phyloP scores from a whole-genome alignment of 1,140 invertebrate genomes.

The Mylabris phalerata region DNA sequence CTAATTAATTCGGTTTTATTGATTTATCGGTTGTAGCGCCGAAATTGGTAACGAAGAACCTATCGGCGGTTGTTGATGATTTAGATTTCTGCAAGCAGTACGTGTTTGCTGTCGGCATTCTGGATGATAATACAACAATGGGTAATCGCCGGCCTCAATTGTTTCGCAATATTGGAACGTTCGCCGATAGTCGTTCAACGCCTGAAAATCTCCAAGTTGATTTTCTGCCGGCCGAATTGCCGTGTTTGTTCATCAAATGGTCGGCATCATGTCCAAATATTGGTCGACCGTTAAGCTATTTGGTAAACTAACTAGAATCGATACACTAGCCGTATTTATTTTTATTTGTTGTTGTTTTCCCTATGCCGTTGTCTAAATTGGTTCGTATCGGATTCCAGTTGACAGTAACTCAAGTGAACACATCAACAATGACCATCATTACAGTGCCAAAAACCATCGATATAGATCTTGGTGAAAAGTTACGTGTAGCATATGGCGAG shows the following conservation, averaged over 20 bases:
- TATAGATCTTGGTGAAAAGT: slow-evolving; percentile 1
- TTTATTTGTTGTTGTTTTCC: not conserved
- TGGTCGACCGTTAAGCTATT: slow-evolving; percentile 25
- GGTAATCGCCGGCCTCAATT: not conserved
- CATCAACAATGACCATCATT: not conserved
- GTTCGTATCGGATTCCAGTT: not conserved
- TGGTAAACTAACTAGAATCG: slow-evolving; percentile 19
- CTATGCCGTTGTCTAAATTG: not conserved
- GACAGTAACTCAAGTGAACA: not conserved
- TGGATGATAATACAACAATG: not conserved
- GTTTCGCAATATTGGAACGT: slow-evolving; percentile 3
- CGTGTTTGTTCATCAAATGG: slow-evolving; percentile 32
- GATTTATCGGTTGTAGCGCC: not conserved
- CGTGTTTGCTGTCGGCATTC: slow-evolving; percentile 5
- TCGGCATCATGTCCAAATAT: slow-evolving; percentile 31
- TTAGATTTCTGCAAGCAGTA: slow-evolving; percentile 6
- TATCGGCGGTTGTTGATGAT: not conserved
- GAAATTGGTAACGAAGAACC: slow-evolving; percentile 3
- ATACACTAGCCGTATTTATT: not conserved
- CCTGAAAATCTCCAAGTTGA: slow-evolving; percentile 19
- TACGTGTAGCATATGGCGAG: slow-evolving; percentile 20
- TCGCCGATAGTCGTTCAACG: not conserved
- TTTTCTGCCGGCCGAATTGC: slow-evolving; percentile 20
- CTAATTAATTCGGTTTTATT: not conserved
- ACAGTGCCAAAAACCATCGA: slow-evolving; percentile 1